Evolutionary conservation across 2,113 vertebrate species (phyloP).

Genomic region (Rhipidura dahli): DNA sequence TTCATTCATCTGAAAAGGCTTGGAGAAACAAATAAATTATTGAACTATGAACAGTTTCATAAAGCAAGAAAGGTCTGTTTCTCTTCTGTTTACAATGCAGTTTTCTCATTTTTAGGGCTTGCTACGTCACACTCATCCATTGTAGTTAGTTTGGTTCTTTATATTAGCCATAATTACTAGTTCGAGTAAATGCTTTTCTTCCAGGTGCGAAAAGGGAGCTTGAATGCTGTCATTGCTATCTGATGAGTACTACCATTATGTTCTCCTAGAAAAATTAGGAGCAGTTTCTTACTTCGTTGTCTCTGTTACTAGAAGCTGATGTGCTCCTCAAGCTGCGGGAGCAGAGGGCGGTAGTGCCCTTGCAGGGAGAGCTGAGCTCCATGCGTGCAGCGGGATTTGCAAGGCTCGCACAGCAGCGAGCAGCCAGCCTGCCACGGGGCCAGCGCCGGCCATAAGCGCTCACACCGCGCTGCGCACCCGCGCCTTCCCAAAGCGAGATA

Average conservation of each 20-base stretch:
- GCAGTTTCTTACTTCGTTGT: not conserved
- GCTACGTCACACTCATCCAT: not conserved
- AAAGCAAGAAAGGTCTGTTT: not conserved
- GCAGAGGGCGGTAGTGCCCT: not conserved
- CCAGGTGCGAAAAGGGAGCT: not conserved
- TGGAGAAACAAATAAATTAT: not conserved
- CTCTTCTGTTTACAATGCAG: not conserved
- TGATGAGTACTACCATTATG: not conserved
- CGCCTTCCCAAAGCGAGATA: not conserved
- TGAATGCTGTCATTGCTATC: not conserved
- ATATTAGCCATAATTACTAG: not conserved
- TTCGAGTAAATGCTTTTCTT: not conserved
- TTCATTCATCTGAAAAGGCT: not conserved
- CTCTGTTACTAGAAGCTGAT: not conserved
- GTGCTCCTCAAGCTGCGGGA: accelerated
- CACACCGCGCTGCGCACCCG: accelerated
- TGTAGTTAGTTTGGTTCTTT: not conserved
- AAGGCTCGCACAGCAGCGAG: not conserved
- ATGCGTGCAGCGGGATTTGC: accelerated
- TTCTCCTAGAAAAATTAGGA: not conserved
- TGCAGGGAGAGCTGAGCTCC: not conserved
- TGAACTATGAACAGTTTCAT: not conserved
- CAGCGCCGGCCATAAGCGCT: not conserved
- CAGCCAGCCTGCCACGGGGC: not conserved
- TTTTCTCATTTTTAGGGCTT: not conserved